These are phyloP conservation scores for Takifugu bimaculatus DNA, from an alignment of 2,113 vertebrate genomes.

Conservation along the genomic window DNA sequence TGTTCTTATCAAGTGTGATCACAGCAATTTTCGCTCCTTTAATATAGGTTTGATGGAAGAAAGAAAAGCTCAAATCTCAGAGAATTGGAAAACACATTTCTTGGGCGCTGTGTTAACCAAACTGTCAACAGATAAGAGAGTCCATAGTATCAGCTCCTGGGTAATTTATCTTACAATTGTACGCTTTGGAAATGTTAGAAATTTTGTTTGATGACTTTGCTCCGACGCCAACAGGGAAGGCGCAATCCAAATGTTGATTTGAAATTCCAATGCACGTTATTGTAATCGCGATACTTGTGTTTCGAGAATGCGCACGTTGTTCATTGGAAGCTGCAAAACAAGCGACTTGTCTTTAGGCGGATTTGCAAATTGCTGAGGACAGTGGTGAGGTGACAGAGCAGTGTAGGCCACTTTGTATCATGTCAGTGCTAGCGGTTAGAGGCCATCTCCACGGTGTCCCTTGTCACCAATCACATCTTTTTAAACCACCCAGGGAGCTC, in stretches of 20 bases:
- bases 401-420: constrained; percentile 70
- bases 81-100: constrained; percentile 78
- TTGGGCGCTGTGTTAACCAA: constrained; percentile 73
- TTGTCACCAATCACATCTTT: constrained; percentile 74
- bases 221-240: constrained; percentile 77
- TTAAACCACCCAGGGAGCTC: constrained; percentile 68
- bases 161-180: constrained; percentile 79
- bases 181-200: constrained; percentile 83
- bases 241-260: constrained; percentile 49
- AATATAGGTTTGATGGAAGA: constrained; percentile 74
- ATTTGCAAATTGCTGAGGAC: constrained; percentile 55
- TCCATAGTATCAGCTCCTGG: constrained; percentile 73
- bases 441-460: constrained; percentile 61
- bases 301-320: not conserved
- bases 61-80: constrained; percentile 73
- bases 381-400: constrained; percentile 65
- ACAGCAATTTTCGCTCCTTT: constrained; percentile 68
- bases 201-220: constrained; percentile 86
- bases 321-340: constrained; percentile 23
- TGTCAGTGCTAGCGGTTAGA: constrained; percentile 66
- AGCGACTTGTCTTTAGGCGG: constrained; percentile 46
- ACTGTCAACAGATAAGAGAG: constrained; percentile 79
- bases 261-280: not conserved
- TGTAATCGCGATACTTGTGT: not conserved
- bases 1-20: constrained; percentile 72